Base-by-base conservation (phyloP, 2,888 invertebrate species). In the Keiferia lycopersicella region DNA sequence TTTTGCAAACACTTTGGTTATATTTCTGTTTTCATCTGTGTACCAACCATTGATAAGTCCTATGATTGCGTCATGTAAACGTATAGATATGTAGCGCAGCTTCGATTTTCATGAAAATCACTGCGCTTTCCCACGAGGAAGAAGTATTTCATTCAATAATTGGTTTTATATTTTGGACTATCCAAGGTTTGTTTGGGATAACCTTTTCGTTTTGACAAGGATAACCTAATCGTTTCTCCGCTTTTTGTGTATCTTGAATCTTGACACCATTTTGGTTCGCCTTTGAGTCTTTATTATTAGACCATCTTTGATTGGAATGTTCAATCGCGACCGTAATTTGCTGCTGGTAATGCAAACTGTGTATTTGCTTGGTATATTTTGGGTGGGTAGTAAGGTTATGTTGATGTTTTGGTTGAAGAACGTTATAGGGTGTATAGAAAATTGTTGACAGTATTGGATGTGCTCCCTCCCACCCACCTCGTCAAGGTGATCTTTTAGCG, bases 51-150 rank as follows among this genome's bases (percentile, higher is more conserved):
- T 77, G 84, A 77, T 84, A 84, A 76, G 77, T 87, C 82, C 75
- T 81, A 73, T 84, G 91, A 92, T 91, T 91, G 91, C 91, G 91
- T 91, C 91, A 91, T 86, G 84, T 85, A 86, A 87, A 84, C 79
- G 80, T 83, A 82, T 82, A 83, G 79, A 73, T 84, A 80, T 76
- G 78, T 73, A 74, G 73, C 77, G 75, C 71, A 79, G 73, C 69
- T 71, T 72, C 66, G 73, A 73, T 76, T 75, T 65, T 67, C 65
- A 51, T 65, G 67, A 70, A 76, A 75, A 75, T 70, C 68, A 60
- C 69, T 70, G 51, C 26, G 62, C 68, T 69, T 67, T 67, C 22
- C 65, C 67, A 68, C 61, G 58, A 63, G 61, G 39, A 16, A 64
- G 58, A 60, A 26, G 39, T 41, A 63, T 66, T 68, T 61, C 45